Base-by-base conservation (phyloP, 2,797 vertebrate species). In the Coregonus ussuriensis region DNA sequence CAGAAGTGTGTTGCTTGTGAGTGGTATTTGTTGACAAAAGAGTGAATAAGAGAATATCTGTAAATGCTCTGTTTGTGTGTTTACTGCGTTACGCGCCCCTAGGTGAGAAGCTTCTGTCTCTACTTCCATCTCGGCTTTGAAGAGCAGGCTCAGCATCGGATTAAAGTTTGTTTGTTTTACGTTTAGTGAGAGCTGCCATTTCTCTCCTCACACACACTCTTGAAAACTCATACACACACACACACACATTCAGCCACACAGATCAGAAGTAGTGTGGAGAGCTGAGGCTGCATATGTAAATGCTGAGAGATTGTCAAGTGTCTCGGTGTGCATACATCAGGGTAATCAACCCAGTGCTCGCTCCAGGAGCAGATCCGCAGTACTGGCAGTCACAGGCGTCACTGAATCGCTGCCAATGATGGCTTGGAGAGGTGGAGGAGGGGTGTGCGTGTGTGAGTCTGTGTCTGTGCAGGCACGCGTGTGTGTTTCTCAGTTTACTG, bases 131-230 rank as follows among this genome's bases (percentile, higher is more conserved):
- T 87, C 84, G 25, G 69, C 91, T 93, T 93, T 93, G 92, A 93
- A 91, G 93, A 91, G 89, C 87, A 85, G 66, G 83, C 91, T 91
- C 91, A 84, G 89, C 89, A 74, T 85, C 83, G 83, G 92, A 93
- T 93, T 93, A 91, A 92, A 93, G 90, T 91, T 93, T 92, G 91
- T 94, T 94, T 93, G 92, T 94, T 93, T 93, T 92, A 92, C 91
- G 90, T 93, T 93, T 93, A 94, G 92, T 86, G 87, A 91, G 90
- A 89, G 90, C 88, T 92, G 93, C 90, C 91, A 89, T 91, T 92
- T 83, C 90, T 90, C 87, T 86, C 81, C 86, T 85, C 86, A n/a
- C 86, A 78, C 83, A 5, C 83, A 59, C 82, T 74, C 80, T 9
- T 18, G 76, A 25, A 72, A 41, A 77, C 59, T 21, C 53, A 74